phyloP scores from a whole-genome alignment of 2,888 invertebrate species.

The Drosophila yooni region DNA sequence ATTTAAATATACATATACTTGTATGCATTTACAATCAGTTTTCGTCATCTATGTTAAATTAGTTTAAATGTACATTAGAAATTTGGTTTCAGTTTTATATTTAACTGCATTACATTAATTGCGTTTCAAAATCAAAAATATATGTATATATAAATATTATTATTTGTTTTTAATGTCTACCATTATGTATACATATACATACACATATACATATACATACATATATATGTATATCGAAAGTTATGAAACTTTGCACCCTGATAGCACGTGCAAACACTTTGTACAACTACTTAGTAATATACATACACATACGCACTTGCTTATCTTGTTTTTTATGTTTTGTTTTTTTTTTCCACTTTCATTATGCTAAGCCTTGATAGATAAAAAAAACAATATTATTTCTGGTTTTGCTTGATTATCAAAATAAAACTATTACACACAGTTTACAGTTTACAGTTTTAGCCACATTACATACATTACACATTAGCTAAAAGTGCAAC shows the following conservation, averaged over 20 bases:
- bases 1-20: background rate
- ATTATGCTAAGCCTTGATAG: constrained; percentile 39
- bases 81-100: constrained; percentile 58
- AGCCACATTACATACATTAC: constrained; percentile 5
- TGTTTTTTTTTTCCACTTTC: constrained; percentile 1
- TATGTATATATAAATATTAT: constrained; percentile 34
- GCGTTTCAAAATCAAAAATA: constrained; percentile 53
- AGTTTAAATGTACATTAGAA: constrained; percentile 65
- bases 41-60: constrained; percentile 54
- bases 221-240: constrained; percentile 27
- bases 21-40: constrained; percentile 34
- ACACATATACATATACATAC: background rate
- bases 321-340: constrained; percentile 17
- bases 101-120: constrained; percentile 37
- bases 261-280: constrained; percentile 49
- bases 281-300: constrained; percentile 59
- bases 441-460: constrained; percentile 8
- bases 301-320: constrained; percentile 61
- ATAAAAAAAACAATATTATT: constrained; percentile 28
- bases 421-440: constrained; percentile 50
- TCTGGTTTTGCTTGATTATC: constrained; percentile 14
- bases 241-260: constrained; percentile 48
- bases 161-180: constrained; percentile 16
- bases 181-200: constrained; percentile 13
- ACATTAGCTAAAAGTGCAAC: constrained; percentile 20